Percentiles rank a stretch among this genome's conserved stretches.
phyloP scores from a whole-genome alignment of 2,888 invertebrate genomes.

The Drosophila stalkeri region DNA sequence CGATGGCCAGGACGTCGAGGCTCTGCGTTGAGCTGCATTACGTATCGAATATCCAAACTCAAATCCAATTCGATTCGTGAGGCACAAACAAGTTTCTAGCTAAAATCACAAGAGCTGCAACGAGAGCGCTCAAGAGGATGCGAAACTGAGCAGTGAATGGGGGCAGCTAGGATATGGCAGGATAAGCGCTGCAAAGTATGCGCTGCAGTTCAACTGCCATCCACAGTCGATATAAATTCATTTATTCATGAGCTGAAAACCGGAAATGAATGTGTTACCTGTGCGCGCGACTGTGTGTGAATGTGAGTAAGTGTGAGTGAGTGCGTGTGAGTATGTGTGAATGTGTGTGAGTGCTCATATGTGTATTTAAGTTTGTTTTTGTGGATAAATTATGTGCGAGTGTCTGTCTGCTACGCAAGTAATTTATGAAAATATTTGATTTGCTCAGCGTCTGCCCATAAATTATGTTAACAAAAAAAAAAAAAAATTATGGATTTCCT shows the following conservation, averaged over 20 bases:
- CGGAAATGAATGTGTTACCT: slow-evolving; percentile 72
- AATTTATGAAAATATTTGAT: slow-evolving; percentile 57
- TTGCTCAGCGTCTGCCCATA: slow-evolving; percentile 44
- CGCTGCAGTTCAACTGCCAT: slow-evolving; percentile 67
- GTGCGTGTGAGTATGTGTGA: slow-evolving; percentile 6
- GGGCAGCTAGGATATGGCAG: slow-evolving; percentile 24
- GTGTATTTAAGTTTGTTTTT: slow-evolving; percentile 35
- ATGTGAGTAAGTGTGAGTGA: neutral
- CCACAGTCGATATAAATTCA: slow-evolving; percentile 77
- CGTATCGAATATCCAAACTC: slow-evolving; percentile 14
- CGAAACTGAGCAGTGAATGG: neutral
- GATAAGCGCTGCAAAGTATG: slow-evolving; percentile 58
- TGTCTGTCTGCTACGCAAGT: slow-evolving; percentile 40
- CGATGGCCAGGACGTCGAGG: slow-evolving; percentile 35
- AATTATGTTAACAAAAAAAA: slow-evolving; percentile 38
- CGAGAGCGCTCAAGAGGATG: neutral
- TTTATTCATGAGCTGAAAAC: slow-evolving; percentile 76
- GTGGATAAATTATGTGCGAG: slow-evolving; percentile 53
- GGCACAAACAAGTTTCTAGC: slow-evolving; percentile 38
- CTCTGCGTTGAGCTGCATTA: slow-evolving; percentile 14
- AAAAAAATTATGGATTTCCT: neutral
- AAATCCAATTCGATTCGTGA: slow-evolving; percentile 35
- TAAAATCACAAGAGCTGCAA: slow-evolving; percentile 20
- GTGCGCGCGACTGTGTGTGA: slow-evolving; percentile 10
- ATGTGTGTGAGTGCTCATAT: slow-evolving; percentile 3